A percentile compares a stretch with the other conserved stretches of the same genome.
Evolutionary conservation across 2,113 vertebrate species (phyloP).

Genomic region (Coryphaenoides rupestris): DNA sequence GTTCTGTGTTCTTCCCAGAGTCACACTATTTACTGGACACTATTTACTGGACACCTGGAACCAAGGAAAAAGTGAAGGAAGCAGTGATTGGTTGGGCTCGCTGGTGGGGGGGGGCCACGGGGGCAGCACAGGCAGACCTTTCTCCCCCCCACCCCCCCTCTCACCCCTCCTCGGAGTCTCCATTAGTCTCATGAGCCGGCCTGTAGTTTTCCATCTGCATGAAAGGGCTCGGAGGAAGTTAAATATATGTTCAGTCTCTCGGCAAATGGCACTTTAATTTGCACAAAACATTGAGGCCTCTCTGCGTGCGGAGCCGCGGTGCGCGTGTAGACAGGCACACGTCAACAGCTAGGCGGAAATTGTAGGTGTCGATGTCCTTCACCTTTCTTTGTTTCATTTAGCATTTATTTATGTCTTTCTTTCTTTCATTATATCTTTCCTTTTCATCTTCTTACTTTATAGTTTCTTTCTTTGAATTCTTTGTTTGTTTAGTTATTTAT

Average conservation of each 20-base stretch:
- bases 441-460: not conserved
- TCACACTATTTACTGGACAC: conserved; percentile 3
- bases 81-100: conserved; percentile 27
- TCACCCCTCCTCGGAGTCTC: conserved; percentile 31
- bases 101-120: too few relatives aligned
- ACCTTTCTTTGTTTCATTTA: too few relatives aligned
- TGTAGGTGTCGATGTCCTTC: too few relatives aligned
- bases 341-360: too few relatives aligned
- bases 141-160: conserved; percentile 38
- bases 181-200: not conserved
- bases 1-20: too few relatives aligned
- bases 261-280: not conserved
- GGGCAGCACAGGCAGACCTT: conserved; percentile 43
- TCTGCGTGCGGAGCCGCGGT: too few relatives aligned
- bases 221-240: not conserved
- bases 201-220: conserved; percentile 3
- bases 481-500: not conserved
- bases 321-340: too few relatives aligned
- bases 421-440: not conserved
- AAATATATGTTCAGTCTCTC: not conserved
- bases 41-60: conserved; percentile 30
- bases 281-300: not conserved
- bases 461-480: not conserved
- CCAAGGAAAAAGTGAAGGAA: conserved; percentile 4
- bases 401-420: too few relatives aligned